A percentile compares a stretch with the other conserved stretches of the same genome.
These are phyloP conservation scores for Cygnus buccinator DNA, from an alignment of 2,113 vertebrate genomes.

Conservation along the genomic window DNA sequence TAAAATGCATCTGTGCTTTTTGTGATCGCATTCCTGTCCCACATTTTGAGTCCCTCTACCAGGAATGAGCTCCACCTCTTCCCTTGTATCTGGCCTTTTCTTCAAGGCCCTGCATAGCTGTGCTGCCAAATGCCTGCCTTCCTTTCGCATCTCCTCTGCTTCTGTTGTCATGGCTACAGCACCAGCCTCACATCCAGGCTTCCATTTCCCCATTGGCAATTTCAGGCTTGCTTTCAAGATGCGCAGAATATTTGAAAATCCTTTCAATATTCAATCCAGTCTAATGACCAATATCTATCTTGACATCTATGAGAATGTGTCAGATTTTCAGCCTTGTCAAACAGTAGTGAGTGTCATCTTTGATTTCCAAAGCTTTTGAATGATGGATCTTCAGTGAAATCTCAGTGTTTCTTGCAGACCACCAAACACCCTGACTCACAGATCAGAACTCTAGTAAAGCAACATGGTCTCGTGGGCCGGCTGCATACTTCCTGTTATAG, in stretches of 20 bases:
- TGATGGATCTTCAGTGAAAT: not conserved
- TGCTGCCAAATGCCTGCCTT: not conserved
- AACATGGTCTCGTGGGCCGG: not conserved
- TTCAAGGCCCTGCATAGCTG: not conserved
- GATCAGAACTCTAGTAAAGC: not conserved
- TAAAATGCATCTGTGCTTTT: not conserved
- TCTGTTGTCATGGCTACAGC: conserved; percentile 59
- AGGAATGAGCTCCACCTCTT: not conserved
- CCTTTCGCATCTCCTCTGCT: not conserved
- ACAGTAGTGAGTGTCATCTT: not conserved
- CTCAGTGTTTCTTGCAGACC: not conserved
- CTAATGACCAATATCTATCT: not conserved
- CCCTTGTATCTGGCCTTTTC: not conserved
- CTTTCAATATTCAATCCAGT: not conserved
- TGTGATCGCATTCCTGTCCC: not conserved
- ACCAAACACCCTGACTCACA: not conserved
- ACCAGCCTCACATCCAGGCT: conserved; percentile 27
- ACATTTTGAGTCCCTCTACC: not conserved
- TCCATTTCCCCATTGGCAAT: conserved; percentile 2
- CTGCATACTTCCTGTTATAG: not conserved
- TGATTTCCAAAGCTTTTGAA: not conserved
- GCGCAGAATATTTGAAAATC: not conserved
- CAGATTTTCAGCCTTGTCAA: not conserved
- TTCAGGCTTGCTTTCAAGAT: not conserved
- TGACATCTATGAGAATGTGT: not conserved